Evolutionary conservation across 2,113 vertebrate genomes (phyloP).

Genomic region (Holacanthus passer): DNA sequence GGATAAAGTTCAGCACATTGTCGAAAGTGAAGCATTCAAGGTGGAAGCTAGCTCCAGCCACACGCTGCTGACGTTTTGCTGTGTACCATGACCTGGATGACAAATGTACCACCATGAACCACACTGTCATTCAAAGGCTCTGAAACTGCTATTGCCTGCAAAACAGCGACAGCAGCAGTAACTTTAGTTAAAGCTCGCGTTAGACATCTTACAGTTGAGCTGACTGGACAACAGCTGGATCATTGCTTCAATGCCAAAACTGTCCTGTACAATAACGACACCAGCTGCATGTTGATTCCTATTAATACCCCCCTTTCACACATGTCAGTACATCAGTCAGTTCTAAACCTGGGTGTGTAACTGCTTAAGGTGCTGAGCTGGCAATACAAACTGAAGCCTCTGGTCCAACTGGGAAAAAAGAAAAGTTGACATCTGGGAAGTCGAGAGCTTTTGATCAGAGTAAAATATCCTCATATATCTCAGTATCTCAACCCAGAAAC

Average conservation of each 20-base stretch:
- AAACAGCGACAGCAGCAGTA: neutral
- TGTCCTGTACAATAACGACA: neutral
- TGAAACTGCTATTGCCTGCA: neutral
- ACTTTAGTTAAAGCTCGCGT: neutral
- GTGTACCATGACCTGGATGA: too few relatives aligned
- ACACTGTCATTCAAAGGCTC: neutral
- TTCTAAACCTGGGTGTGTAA: neutral
- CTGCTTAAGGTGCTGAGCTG: neutral
- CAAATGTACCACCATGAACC: neutral
- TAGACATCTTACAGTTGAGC: neutral
- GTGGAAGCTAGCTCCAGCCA: neutral
- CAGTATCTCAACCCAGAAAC: neutral
- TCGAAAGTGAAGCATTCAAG: neutral
- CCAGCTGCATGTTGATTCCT: neutral
- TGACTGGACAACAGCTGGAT: neutral
- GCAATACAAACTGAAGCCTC: neutral
- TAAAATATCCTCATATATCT: too few relatives aligned
- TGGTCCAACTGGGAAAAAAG: neutral
- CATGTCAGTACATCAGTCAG: neutral
- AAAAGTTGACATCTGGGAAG: neutral
- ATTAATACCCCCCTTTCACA: neutral
- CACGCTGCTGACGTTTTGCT: neutral
- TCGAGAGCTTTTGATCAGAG: neutral
- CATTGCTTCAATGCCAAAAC: neutral
- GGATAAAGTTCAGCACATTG: slow-evolving; percentile 3